phyloP scores from a whole-genome alignment of 2,888 invertebrate genomes.

The Tuta absoluta region DNA sequence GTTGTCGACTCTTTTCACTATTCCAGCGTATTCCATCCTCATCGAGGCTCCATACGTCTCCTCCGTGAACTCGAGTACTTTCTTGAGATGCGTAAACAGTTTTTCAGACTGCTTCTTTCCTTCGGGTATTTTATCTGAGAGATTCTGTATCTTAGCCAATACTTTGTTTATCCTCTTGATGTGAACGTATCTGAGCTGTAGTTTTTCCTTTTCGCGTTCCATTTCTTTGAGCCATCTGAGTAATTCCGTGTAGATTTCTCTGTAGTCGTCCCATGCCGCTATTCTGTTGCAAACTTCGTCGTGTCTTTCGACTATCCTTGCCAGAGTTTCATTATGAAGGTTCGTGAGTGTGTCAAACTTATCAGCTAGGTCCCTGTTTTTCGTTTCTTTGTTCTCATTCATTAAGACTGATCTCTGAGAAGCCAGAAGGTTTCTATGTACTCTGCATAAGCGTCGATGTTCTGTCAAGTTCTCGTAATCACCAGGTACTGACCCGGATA shows the following conservation, averaged over 20 bases:
- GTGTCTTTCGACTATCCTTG: slow-evolving; percentile 89
- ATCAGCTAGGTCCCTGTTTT: slow-evolving; percentile 80
- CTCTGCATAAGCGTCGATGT: slow-evolving; percentile 90
- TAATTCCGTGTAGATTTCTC: slow-evolving; percentile 85
- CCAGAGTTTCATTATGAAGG: slow-evolving; percentile 90
- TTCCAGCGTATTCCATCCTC: slow-evolving; percentile 90
- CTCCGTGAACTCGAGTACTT: slow-evolving; percentile 86
- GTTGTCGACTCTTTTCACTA: slow-evolving; percentile 88
- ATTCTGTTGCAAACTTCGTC: slow-evolving; percentile 87
- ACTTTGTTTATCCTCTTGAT: slow-evolving; percentile 87
- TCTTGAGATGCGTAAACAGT: slow-evolving; percentile 84
- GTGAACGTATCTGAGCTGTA: slow-evolving; percentile 91
- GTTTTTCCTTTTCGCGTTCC: slow-evolving; percentile 88
- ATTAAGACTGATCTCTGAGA: slow-evolving; percentile 89
- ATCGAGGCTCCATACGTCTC: slow-evolving; percentile 89
- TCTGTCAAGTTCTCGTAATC: slow-evolving; percentile 91
- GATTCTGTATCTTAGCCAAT: slow-evolving; percentile 84
- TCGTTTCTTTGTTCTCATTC: slow-evolving; percentile 75
- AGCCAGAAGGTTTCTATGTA: slow-evolving; percentile 90
- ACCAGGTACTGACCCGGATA: slow-evolving; percentile 88
- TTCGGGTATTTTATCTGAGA: slow-evolving; percentile 85
- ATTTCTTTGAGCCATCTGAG: slow-evolving; percentile 90
- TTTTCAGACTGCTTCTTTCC: slow-evolving; percentile 85
- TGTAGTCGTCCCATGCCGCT: slow-evolving; percentile 89
- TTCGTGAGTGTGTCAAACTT: slow-evolving; percentile 90